A percentile compares a stretch with the other conserved stretches of the same genome.
Conservation (phyloP, 1,140 invertebrate genomes). For the Drosophila sproati region DNA sequence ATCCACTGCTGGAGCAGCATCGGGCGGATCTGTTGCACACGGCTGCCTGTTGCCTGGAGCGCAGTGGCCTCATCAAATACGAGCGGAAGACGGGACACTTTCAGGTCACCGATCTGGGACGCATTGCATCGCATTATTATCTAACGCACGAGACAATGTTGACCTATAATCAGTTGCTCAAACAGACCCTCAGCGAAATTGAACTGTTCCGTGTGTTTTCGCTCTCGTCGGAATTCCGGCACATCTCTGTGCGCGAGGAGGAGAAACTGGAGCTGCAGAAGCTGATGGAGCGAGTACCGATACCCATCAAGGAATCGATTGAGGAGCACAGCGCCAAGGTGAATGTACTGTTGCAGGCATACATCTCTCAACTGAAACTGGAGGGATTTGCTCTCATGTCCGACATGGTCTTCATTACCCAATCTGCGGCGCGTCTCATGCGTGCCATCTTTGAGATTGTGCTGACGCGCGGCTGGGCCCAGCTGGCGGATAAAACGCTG, state of each 20-base stretch:
- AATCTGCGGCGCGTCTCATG: conserved; percentile 97
- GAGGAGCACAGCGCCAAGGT: conserved; percentile 99
- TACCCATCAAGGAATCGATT: conserved; percentile 99
- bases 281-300: conserved; percentile 98
- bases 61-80: conserved; percentile 97
- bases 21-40: conserved; percentile 98
- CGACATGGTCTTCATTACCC: conserved; percentile 99
- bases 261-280: conserved; percentile 99
- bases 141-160: conserved; percentile 98
- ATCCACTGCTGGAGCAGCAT: conserved; percentile 94
- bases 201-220: conserved; percentile 99
- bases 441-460: conserved; percentile 99
- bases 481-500: conserved; percentile 97
- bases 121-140: conserved; percentile 99
- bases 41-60: conserved; percentile 95
- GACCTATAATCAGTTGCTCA: conserved; percentile 98
- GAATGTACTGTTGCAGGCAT: conserved; percentile 96
- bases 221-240: conserved; percentile 96
- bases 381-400: conserved; percentile 99
- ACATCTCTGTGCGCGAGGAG: conserved; percentile 98
- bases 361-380: conserved; percentile 99
- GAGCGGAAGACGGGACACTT: conserved; percentile 98
- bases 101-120: conserved; percentile 95
- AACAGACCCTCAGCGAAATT: conserved; percentile 98
- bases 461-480: conserved; percentile 96